Evolutionary conservation across 64 coral and sea anemone genomes (phyloP), one percentile per base, ranked within the genome.

Genomic region (Montipora sp.): DNA sequence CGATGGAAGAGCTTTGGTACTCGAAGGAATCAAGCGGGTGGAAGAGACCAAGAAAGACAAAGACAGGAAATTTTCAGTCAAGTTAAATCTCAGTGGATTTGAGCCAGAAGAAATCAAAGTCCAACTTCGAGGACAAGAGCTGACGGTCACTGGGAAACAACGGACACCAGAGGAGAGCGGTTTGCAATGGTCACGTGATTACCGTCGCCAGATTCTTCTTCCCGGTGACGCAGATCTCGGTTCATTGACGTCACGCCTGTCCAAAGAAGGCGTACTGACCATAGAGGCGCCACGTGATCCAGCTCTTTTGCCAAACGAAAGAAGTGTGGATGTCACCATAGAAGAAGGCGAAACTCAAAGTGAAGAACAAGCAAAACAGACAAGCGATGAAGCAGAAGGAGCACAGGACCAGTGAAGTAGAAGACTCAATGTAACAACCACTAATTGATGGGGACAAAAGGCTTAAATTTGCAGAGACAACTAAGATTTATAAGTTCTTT

Each of bases 181-280:
- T 47, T 80, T 74, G 13, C 53, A 80, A 9, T 46, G 73, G 23
- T 90, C 96, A 74, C 83, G 89, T 43, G 82, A 92, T 8, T 95
- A 93, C 55, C 95, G 83, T 10, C 94, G 94, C n/a, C 91, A 93
- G 9, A 95, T 98, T 73, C 73, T 89, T 19, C 88, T 98, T 8
- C 96, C 96, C 10, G 77, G 89, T 82, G 96, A 95, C 69, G 92
- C 93, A 27, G 93, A 90, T 51, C 86, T 98, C 86, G 77, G 92
- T n/a, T 89, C 96, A 23, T 50, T 98, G 48, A 90, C 76, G 14
- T 90, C 96, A 22, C 87, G 83, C 2, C 60, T 98, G 5, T 79
- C 82, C 44, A 95, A 93, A 50, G 91, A 91, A 55, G 96, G 96
- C 8, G 51, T 87, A 11, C 88, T 98, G 63, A 93, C 82, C 46